Evolutionary conservation across 2,888 invertebrate genomes (phyloP).

Genomic region (Agapostemon virescens): DNA sequence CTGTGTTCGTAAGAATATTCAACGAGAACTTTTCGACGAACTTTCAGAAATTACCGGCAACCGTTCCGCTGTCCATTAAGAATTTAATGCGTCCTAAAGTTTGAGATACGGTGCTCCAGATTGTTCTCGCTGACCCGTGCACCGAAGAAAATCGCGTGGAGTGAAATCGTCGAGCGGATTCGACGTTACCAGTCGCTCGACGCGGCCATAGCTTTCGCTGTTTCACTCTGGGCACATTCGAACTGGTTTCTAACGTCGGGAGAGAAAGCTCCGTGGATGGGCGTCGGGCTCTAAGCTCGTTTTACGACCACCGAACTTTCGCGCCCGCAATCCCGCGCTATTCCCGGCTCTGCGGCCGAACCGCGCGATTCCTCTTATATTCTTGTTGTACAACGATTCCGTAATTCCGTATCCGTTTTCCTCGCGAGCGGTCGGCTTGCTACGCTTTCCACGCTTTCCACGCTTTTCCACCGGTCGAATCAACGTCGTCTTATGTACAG

Average conservation of each 20-base stretch:
- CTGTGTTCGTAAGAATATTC: background rate
- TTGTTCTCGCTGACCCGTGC: background rate
- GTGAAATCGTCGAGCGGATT: constrained; percentile 27
- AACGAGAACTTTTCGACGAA: background rate
- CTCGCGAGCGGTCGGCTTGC: background rate
- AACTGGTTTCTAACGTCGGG: constrained; percentile 25
- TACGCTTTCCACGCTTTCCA: background rate
- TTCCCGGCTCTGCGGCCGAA: constrained; percentile 8
- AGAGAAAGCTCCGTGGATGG: constrained; percentile 9
- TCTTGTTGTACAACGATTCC: constrained; percentile 19
- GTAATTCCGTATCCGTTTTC: constrained; percentile 20
- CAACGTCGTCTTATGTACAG: background rate
- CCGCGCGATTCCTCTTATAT: constrained; percentile 23
- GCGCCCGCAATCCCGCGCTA: constrained; percentile 29
- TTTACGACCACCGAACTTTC: constrained; percentile 45
- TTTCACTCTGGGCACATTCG: constrained; percentile 18
- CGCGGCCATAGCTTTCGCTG: background rate
- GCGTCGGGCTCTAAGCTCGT: constrained; percentile 35
- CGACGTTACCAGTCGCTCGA: background rate
- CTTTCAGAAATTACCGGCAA: background rate
- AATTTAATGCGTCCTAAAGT: background rate
- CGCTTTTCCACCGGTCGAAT: constrained; percentile 5
- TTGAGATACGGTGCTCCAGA: background rate
- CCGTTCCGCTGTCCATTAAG: background rate
- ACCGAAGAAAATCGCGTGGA: background rate